Conservation (phyloP, 2,797 vertebrate species). For the Discoglossus pictus region DNA sequence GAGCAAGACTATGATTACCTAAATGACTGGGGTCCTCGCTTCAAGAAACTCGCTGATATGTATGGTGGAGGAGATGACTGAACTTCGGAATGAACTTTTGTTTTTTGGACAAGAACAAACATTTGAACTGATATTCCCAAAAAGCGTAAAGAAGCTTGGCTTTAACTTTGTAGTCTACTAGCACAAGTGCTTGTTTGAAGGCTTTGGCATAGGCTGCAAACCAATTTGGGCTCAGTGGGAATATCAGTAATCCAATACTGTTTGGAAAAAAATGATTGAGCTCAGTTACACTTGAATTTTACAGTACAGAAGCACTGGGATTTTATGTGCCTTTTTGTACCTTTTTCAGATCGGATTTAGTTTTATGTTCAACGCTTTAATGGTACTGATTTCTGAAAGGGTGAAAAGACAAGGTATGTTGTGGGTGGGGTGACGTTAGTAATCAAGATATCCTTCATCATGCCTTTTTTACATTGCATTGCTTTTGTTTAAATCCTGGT, state of each 20-base stretch:
- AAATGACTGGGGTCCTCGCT: slow-evolving; percentile 97
- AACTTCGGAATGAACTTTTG: slow-evolving; percentile 71
- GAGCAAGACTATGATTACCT: slow-evolving; percentile 99
- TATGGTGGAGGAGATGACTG: slow-evolving; percentile 94
- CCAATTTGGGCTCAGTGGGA: slow-evolving; percentile 81
- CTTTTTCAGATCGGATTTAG: slow-evolving; percentile 98
- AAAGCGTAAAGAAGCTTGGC: slow-evolving; percentile 90
- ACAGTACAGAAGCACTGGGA: slow-evolving; percentile 99
- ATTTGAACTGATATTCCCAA: slow-evolving; percentile 86
- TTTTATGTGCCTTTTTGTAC: slow-evolving; percentile 99
- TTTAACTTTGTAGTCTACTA: slow-evolving; percentile 98
- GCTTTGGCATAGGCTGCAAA: slow-evolving; percentile 88
- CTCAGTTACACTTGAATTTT: slow-evolving; percentile 99
- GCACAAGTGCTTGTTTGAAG: slow-evolving; percentile 93
- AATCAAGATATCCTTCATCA: slow-evolving; percentile 88
- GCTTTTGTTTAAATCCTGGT: slow-evolving; percentile 86
- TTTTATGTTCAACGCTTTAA: slow-evolving; percentile 99
- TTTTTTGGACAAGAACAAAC: slow-evolving; percentile 86
- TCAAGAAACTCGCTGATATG: slow-evolving; percentile 99
- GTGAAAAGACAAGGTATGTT: slow-evolving; percentile 86
- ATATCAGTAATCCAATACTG: slow-evolving; percentile 88
- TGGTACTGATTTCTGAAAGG: slow-evolving; percentile 97
- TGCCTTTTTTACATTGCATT: slow-evolving; percentile 87
- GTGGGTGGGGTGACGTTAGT: slow-evolving; percentile 74
- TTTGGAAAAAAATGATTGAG: slow-evolving; percentile 83